Conservation (phyloP, 2,113 vertebrate genomes). For the Petrocephalus zakoni region DNA sequence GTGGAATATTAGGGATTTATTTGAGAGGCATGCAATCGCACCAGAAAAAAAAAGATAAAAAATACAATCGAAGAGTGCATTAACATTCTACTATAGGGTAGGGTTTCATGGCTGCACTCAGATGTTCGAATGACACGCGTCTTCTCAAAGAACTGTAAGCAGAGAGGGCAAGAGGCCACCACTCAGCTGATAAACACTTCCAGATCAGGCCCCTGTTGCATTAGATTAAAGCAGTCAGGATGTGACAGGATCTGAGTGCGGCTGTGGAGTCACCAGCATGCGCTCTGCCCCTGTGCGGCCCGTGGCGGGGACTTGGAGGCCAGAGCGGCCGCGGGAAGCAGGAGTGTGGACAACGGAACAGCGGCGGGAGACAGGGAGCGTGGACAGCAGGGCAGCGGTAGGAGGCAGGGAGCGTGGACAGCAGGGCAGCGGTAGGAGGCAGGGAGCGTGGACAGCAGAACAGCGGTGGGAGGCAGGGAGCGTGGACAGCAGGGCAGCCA, state of each 20-base stretch:
- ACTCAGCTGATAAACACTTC: slow-evolving; percentile 10
- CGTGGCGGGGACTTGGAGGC: background rate
- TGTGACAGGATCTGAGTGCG: background rate
- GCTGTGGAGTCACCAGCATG: background rate
- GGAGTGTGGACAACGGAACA: slow-evolving; percentile 26
- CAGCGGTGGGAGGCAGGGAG: background rate
- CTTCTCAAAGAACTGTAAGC: background rate
- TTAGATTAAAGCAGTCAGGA: background rate
- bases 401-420: too few species aligned
- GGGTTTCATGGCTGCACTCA: background rate
- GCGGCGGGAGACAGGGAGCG: background rate
- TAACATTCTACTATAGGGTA: background rate
- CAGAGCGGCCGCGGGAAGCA: background rate
- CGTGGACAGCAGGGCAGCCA: too few species aligned
- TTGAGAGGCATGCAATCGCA: background rate
- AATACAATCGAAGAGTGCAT: background rate
- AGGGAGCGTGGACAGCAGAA: slow-evolving; percentile 27
- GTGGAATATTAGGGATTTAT: background rate
- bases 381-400: too few species aligned
- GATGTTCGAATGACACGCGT: background rate
- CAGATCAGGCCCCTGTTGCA: slow-evolving; percentile 7
- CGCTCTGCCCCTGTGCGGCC: background rate
- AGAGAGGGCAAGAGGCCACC: background rate
- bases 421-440: too few species aligned
- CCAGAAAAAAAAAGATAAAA: background rate